phyloP scores from a whole-genome alignment of 2,888 invertebrate species.

The Nomada lathburiana region DNA sequence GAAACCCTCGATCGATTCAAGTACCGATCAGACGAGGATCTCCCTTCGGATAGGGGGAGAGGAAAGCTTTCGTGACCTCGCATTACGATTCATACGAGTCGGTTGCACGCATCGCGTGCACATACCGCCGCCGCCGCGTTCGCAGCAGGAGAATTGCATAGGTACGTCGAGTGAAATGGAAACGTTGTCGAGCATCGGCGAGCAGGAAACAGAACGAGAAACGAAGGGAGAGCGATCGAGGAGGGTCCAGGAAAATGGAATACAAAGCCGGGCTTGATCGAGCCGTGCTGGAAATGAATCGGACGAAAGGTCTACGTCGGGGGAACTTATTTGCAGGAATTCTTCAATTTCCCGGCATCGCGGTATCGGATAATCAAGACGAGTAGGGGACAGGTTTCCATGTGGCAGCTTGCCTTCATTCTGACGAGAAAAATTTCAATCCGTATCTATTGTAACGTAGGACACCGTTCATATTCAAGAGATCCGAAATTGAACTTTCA shows the following conservation, averaged over 20 bases:
- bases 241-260: background rate
- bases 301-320: slow-evolving; percentile 44
- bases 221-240: slow-evolving; percentile 24
- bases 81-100: slow-evolving; percentile 15
- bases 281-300: slow-evolving; percentile 53
- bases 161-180: slow-evolving; percentile 30
- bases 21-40: background rate
- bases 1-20: slow-evolving; percentile 5
- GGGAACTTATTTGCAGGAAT: slow-evolving; percentile 58
- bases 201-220: background rate
- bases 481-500: too few species aligned
- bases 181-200: slow-evolving; percentile 15
- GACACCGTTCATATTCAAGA: too few species aligned
- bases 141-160: slow-evolving; percentile 19
- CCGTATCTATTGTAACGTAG: too few species aligned
- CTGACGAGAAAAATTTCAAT: too few species aligned
- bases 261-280: slow-evolving; percentile 25
- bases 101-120: background rate
- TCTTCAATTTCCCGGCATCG: slow-evolving; percentile 53
- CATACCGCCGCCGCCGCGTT: slow-evolving; percentile 18
- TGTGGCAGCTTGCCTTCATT: too few species aligned
- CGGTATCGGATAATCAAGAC: background rate
- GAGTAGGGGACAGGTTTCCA: slow-evolving; percentile 6
- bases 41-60: background rate
- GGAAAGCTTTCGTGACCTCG: background rate